phyloP scores from a whole-genome alignment of 2,113 vertebrate genomes.

The Oryzias woworae region DNA sequence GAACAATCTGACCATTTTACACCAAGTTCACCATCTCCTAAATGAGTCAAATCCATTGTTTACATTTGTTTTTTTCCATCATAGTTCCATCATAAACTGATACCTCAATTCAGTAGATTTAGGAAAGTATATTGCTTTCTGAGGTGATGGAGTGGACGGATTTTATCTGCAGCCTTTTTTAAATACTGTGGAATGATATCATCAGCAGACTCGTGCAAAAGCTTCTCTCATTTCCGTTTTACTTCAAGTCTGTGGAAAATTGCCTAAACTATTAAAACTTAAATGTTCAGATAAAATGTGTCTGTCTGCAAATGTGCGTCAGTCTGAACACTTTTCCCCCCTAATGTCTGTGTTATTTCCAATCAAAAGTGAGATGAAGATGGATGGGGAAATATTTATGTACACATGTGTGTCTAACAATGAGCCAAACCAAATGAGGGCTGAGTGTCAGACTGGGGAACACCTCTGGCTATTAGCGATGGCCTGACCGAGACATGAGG shows the following conservation, averaged over 20 bases:
- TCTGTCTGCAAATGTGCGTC: neutral
- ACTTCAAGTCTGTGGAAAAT: constrained; percentile 29
- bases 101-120: constrained; percentile 17
- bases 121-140: constrained; percentile 37
- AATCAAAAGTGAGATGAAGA: constrained; percentile 16
- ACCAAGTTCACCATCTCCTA: neutral
- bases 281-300: constrained; percentile 19
- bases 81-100: constrained; percentile 29
- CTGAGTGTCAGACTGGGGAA: neutral
- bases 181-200: constrained; percentile 51
- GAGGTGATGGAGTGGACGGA: constrained; percentile 53
- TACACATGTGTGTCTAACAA: constrained; percentile 28
- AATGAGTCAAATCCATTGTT: constrained; percentile 5
- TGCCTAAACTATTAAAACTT: constrained; percentile 20
- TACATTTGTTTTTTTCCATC: constrained; percentile 17
- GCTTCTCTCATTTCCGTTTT: constrained; percentile 23
- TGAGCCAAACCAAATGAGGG: constrained; percentile 25
- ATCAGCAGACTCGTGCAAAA: constrained; percentile 20
- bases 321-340: constrained; percentile 6
- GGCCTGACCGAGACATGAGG: constrained; percentile 24
- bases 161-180: constrained; percentile 46
- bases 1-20: too few species aligned
- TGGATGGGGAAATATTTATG: neutral
- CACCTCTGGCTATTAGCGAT: constrained; percentile 34
- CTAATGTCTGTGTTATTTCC: constrained; percentile 30